Evolutionary conservation across 2,113 vertebrate genomes (phyloP), one percentile per base, ranked within the genome.

Genomic region (Dolichotis patagonum): DNA sequence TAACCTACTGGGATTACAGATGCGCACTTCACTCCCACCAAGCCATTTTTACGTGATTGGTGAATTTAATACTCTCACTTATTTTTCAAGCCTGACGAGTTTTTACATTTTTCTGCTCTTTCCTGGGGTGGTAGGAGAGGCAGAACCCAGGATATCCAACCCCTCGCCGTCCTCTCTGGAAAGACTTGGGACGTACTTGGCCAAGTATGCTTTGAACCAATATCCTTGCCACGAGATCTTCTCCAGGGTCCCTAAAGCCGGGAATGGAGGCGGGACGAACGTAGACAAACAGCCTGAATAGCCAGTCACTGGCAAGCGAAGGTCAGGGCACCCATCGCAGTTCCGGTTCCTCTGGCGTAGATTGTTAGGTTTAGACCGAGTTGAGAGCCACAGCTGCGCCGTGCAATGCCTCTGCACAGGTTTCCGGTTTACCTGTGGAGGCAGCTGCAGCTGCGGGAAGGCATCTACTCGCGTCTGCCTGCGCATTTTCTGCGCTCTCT

Each of bases 391-490:
- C 43, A 3, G 28, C 26, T 2, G 13, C 14, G 43, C 43, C 0
- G 26, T 49, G 90, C 11, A 5, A 99, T 99, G 99, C 99, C 99
- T 35, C 96, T 99, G 93, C 99, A 99, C 98, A 99, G 98, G 94
- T 98, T 98, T 54, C 97, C 99, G 0, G 99, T 99, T 7, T 97
- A 98, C 94, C 85, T 99, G 0, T 99, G 99, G 99, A 98, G 98
- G 0, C 98, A 98, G 9, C 60, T 99, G 93, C 99, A 99, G 63
- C 38, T 99, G 93, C 98, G 98, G 96, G 97, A 99, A 38, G 99
- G 99, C 7, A 98, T 99, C 88, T 99, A 98, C 1, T 56, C 99
- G 9, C 99, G 99, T 4, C 98, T 99, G 67, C 99, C 99, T 0
- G 91, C 97, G 71, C 99, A 99, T 95, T 99, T 99, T 94, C 98